Conservation (phyloP, 2,888 invertebrate species). For the Drosophila subquinaria region DNA sequence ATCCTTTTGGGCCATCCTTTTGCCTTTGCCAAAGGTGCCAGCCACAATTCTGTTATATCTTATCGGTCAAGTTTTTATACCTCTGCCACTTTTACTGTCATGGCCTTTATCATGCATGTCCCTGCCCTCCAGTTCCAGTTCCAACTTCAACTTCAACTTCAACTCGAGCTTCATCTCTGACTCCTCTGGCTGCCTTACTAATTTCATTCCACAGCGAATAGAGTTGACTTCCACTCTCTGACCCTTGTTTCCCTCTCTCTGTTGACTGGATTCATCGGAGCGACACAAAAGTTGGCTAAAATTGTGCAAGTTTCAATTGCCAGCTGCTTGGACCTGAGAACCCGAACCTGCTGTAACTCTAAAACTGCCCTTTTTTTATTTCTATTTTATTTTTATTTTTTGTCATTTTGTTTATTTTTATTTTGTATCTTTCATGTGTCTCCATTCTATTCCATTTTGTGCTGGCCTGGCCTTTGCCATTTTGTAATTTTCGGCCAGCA, state of each 20-base stretch:
- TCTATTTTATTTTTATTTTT: constrained; percentile 6
- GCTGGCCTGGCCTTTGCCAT: constrained; percentile 53
- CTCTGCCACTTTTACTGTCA: constrained; percentile 51
- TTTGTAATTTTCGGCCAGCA: constrained; percentile 63
- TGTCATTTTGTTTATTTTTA: constrained; percentile 23
- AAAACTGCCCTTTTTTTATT: constrained; percentile 40
- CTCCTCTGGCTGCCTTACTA: constrained; percentile 16
- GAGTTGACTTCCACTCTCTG: constrained; percentile 57
- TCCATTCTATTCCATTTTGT: constrained; percentile 33
- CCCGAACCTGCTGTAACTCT: constrained; percentile 20
- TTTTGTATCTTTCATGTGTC: constrained; percentile 36
- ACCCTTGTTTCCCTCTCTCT: constrained; percentile 33
- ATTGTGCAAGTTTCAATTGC: constrained; percentile 74
- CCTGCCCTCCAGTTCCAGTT: constrained; percentile 20
- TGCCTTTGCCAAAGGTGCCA: constrained; percentile 40
- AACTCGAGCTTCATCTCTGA: constrained; percentile 1
- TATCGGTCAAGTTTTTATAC: constrained; percentile 61
- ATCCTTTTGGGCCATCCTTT: constrained; percentile 56
- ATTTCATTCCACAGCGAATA: constrained; percentile 47
- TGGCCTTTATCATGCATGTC: constrained; percentile 56
- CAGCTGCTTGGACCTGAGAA: constrained; percentile 51
- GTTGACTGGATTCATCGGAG: constrained; percentile 60
- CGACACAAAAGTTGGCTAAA: constrained; percentile 73
- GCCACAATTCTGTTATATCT: constrained; percentile 59
- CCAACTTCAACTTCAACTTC: neutral